These are phyloP conservation scores for Brevimyrus niger DNA, from an alignment of 2,113 vertebrate genomes.

Conservation along the genomic window DNA sequence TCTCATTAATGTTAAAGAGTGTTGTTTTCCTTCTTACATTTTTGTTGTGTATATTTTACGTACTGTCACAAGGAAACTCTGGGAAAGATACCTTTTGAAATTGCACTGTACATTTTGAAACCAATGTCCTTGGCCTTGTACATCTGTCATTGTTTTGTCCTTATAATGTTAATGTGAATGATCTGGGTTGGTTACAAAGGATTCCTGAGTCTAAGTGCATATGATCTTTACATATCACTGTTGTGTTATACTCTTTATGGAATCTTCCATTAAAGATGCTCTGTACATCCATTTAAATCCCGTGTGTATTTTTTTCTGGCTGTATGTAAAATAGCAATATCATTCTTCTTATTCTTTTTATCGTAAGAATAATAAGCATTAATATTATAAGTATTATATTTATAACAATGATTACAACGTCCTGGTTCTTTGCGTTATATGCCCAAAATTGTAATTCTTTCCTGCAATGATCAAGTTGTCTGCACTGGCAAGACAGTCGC, in stretches of 20 bases:
- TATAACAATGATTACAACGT: background rate
- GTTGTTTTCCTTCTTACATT: background rate
- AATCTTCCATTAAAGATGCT: conserved; percentile 54
- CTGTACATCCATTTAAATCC: conserved; percentile 12
- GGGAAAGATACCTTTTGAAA: background rate
- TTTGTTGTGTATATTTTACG: background rate
- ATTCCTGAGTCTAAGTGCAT: conserved; percentile 24
- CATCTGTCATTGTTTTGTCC: conserved; percentile 4
- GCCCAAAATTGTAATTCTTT: background rate
- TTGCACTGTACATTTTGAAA: background rate
- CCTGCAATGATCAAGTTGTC: background rate
- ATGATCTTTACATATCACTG: conserved; percentile 21
- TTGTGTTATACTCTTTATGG: conserved; percentile 51
- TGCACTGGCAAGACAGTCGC: background rate
- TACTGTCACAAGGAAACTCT: background rate
- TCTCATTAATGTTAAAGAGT: background rate
- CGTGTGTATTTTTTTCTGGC: conserved; percentile 2
- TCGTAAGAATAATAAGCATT: background rate
- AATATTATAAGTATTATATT: background rate
- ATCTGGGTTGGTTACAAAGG: background rate
- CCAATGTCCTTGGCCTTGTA: background rate
- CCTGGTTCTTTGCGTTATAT: background rate
- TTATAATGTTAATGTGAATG: conserved; percentile 3
- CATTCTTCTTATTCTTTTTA: background rate
- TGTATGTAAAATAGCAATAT: background rate